A percentile compares a stretch with the other conserved stretches of the same genome.
Evolutionary conservation across 2,113 vertebrate species (phyloP).

Genomic region (Anguilla japonica): DNA sequence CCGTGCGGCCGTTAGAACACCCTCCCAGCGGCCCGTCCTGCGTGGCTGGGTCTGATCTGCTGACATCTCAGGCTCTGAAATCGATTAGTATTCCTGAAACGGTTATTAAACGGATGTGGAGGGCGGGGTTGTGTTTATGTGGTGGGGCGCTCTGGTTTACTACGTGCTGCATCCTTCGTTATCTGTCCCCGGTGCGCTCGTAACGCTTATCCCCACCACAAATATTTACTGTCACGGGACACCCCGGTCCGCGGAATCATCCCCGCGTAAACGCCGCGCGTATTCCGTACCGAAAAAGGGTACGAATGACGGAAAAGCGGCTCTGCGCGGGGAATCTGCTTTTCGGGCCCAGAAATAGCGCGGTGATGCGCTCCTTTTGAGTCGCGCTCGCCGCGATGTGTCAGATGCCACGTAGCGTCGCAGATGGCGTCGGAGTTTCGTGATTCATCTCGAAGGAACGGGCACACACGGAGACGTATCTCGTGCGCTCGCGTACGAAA

Average conservation of each 20-base stretch:
- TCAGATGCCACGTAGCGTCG: not conserved
- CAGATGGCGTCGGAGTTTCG: constrained; percentile 2
- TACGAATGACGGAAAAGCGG: not conserved
- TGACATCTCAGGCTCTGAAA: not conserved
- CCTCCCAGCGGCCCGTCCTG: not conserved
- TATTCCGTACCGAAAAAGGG: not conserved
- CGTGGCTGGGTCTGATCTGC: not conserved
- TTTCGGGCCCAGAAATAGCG: constrained; percentile 7
- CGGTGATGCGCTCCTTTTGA: not conserved
- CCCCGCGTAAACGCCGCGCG: not conserved
- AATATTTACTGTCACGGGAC: not conserved
- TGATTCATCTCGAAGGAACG: constrained; percentile 7
- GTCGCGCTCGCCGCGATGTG: not conserved
- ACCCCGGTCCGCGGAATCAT: not conserved
- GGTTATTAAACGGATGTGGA: not conserved
- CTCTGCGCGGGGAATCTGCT: not conserved
- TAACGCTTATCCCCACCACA: not conserved
- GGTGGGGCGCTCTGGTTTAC: not conserved
- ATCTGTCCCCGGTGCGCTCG: not conserved
- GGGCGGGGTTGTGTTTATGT: not conserved
- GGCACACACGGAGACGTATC: not conserved
- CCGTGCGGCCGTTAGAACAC: not conserved
- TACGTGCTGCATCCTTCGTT: not conserved
- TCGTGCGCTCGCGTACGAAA: no score
- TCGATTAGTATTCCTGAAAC: not conserved